Percentiles rank a stretch among this genome's conserved stretches.
These are phyloP conservation scores for Drepanosiphum platanoidis DNA, from an alignment of 2,888 invertebrate genomes.

Conservation along the genomic window DNA sequence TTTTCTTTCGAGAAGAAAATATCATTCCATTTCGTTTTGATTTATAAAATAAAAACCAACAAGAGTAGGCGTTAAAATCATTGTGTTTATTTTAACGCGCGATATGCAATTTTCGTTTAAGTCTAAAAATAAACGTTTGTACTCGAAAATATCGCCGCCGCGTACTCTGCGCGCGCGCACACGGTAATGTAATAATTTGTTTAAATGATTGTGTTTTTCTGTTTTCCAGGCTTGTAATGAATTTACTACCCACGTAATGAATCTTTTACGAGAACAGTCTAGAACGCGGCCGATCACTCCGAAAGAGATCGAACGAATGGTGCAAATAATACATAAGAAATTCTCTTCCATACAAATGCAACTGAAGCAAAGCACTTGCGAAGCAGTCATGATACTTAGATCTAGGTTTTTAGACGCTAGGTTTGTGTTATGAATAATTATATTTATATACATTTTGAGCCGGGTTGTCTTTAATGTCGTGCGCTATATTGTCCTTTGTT, in stretches of 20 bases:
- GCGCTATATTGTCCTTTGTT: slow-evolving; percentile 23
- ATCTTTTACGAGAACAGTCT: slow-evolving; percentile 93
- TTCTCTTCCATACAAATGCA: slow-evolving; percentile 98
- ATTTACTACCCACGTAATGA: slow-evolving; percentile 99
- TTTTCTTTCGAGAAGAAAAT: too few relatives aligned
- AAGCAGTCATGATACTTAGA: slow-evolving; percentile 98
- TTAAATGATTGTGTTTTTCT: background rate
- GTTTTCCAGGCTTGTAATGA: slow-evolving; percentile 91
- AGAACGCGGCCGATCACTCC: slow-evolving; percentile 97
- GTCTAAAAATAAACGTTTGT: background rate
- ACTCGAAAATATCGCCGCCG: too few relatives aligned
- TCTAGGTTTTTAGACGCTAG: slow-evolving; percentile 81
- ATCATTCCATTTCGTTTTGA: too few relatives aligned
- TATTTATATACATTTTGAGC: background rate
- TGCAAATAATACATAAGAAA: slow-evolving; percentile 97
- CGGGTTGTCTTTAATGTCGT: slow-evolving; percentile 19
- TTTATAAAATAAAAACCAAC: too few relatives aligned
- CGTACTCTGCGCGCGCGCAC: too few relatives aligned
- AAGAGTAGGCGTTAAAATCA: background rate
- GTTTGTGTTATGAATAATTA: slow-evolving; percentile 66
- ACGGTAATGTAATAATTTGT: too few relatives aligned
- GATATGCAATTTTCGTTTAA: background rate
- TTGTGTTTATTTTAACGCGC: background rate
- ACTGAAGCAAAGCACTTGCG: slow-evolving; percentile 98
- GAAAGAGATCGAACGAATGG: slow-evolving; percentile 99